Base-by-base conservation (phyloP, 2,113 vertebrate species). In the Ranitomeya variabilis region DNA sequence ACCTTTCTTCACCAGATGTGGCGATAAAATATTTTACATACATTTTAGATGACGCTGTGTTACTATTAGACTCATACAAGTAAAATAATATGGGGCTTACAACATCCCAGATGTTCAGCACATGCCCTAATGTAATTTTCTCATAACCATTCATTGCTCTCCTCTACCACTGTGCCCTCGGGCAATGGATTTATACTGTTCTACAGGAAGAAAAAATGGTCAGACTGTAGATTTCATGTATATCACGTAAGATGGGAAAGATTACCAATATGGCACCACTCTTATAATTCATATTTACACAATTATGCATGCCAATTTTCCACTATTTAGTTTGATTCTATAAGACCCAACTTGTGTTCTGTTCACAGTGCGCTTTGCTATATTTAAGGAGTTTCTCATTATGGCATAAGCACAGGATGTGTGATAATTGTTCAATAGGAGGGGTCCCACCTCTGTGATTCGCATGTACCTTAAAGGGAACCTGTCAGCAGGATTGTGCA, bases 21-120 rank as follows among this genome's bases (percentile, higher is more conserved):
- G 45, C 13, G 21, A 79, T 79, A 79, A 79, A 55, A 79, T 73
- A 37, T 16, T 73, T 73, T 15, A 31, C 31, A 73, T 79, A 79
- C 52, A 55, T 52, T 79, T 79, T 11, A 79, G 19, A 52, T 55
- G 23, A 21, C 77, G 5, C 1, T 23, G 6, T 79, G 77, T 79
- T 79, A 54, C 18, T 78, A 78, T 78, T 54, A 78, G 45, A 7
- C 71, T 54, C 19, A 54, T 78, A 19, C 19, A 79, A 23, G 16
- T 79, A n/a, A 54, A 55, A 13, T 79, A 79, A 79, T 55, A 54
- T 57, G 14, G 52, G 52, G 9, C 13, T 55, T 55, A 79, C 51
- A 79, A 79, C n/a, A 23, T 54, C 55, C 77, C 77, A 79, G 77
- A 55, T 79, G 77, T 79, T 79, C 51, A 55, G 16, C 5, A 79